Percentiles rank a stretch among this genome's conserved stretches.
Conservation (phyloP, 2,113 vertebrate genomes). For the Mesoclemmys tuberculata region DNA sequence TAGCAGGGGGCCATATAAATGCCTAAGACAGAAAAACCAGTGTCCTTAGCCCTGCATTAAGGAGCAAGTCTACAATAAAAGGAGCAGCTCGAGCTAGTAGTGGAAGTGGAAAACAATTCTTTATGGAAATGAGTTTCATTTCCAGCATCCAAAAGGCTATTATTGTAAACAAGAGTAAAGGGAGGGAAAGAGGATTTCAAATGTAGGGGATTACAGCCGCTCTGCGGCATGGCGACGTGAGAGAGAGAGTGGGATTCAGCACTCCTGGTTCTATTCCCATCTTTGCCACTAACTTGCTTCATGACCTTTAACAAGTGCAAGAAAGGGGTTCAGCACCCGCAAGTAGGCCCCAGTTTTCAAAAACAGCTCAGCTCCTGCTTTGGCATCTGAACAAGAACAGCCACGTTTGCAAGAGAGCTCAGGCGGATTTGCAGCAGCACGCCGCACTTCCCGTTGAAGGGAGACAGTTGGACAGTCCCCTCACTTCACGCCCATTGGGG, state of each 20-base stretch:
- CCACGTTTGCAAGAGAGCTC: not conserved
- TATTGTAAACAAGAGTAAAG: not conserved
- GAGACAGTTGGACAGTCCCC: not conserved
- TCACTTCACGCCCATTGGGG: not conserved
- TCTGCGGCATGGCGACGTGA: too few relatives aligned
- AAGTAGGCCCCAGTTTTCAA: accelerated
- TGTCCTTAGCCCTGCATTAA: not conserved
- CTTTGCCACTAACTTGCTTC: not conserved
- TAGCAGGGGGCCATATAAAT: not conserved
- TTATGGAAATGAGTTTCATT: not conserved
- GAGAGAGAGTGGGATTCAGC: not conserved
- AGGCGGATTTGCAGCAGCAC: not conserved
- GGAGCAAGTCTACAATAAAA: not conserved
- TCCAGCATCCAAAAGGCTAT: not conserved
- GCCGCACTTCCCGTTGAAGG: not conserved
- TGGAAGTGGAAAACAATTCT: not conserved
- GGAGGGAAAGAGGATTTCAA: not conserved
- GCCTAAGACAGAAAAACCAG: not conserved
- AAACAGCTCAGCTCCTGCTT: not conserved
- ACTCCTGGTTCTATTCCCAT: accelerated
- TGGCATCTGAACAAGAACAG: not conserved
- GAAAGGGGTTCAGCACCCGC: not conserved
- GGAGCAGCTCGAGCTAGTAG: not conserved
- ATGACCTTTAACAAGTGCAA: not conserved
- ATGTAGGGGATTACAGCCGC: too few relatives aligned